A percentile compares a stretch with the other conserved stretches of the same genome.
Evolutionary conservation across 2,888 invertebrate species (phyloP).

Genomic region (Ptychoptera contaminata): DNA sequence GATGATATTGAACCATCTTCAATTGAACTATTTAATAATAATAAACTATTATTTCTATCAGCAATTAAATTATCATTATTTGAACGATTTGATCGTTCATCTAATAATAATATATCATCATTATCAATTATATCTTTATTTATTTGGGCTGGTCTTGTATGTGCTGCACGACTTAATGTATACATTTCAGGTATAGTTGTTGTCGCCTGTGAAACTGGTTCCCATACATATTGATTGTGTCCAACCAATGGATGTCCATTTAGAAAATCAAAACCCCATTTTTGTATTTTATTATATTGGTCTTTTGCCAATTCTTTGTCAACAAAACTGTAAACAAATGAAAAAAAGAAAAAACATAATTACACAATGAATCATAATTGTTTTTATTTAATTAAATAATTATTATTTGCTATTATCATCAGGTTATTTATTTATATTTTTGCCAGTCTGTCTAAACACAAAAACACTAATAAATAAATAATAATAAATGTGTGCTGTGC

Average conservation of each 20-base stretch:
- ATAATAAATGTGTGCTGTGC: too few species aligned
- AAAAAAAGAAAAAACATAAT: background rate
- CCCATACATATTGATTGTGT: conserved; percentile 24
- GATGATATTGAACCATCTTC: conserved; percentile 11
- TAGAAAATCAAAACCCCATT: conserved; percentile 31
- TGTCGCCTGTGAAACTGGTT: conserved; percentile 25
- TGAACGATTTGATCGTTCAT: conserved; percentile 16
- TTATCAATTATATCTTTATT: conserved; percentile 10
- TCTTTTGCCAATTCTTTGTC: conserved; percentile 23
- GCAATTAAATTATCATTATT: too few species aligned
- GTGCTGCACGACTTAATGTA: conserved; percentile 28
- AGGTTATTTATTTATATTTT: too few species aligned
- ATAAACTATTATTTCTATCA: too few species aligned
- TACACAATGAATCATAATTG: too few species aligned
- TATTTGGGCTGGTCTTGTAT: conserved; percentile 19
- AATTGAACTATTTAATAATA: background rate
- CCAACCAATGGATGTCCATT: conserved; percentile 21
- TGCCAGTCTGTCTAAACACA: too few species aligned
- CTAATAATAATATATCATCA: conserved; percentile 19
- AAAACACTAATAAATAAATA: too few species aligned
- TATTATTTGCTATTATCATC: too few species aligned
- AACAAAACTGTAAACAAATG: conserved; percentile 16
- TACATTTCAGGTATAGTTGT: conserved; percentile 26
- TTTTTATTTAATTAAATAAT: too few species aligned
- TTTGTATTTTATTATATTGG: conserved; percentile 45